Conservation (phyloP, 2,888 invertebrate genomes). For the Andrena fulva region DNA sequence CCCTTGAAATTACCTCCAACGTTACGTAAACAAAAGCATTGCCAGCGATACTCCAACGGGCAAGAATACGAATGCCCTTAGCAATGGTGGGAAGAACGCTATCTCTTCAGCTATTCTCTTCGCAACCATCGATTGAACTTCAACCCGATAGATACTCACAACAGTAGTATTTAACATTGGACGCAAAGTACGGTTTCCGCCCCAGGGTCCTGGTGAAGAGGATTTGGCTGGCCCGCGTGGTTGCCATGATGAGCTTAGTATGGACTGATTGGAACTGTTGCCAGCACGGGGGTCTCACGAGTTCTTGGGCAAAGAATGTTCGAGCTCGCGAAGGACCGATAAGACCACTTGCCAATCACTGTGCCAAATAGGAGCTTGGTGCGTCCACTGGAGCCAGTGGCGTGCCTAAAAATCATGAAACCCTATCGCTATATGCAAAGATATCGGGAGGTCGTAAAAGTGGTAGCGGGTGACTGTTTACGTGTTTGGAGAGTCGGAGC, state of each 20-base stretch:
- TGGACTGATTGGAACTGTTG: background rate
- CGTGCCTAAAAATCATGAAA: background rate
- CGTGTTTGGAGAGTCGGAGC: no score
- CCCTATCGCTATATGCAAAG: background rate
- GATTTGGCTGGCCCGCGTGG: slow-evolving; percentile 57
- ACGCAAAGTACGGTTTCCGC: slow-evolving; percentile 54
- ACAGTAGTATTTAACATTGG: slow-evolving; percentile 75
- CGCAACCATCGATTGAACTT: background rate
- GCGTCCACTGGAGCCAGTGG: slow-evolving; percentile 15
- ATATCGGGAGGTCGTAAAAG: background rate
- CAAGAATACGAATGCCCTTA: background rate
- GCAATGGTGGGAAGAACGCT: background rate
- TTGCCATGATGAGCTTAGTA: slow-evolving; percentile 69
- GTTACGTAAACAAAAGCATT: no score
- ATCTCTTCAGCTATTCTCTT: background rate
- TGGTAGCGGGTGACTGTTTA: no score
- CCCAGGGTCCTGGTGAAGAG: slow-evolving; percentile 46
- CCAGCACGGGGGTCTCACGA: background rate
- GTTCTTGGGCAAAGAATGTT: background rate
- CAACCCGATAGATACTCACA: slow-evolving; percentile 68
- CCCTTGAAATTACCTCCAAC: no score
- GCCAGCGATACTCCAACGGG: no score
- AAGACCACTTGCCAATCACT: slow-evolving; percentile 1
- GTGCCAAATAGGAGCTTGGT: background rate
- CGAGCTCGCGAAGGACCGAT: background rate